Conservation (phyloP, 2,113 vertebrate genomes). For the Chloropsis hardwickii region DNA sequence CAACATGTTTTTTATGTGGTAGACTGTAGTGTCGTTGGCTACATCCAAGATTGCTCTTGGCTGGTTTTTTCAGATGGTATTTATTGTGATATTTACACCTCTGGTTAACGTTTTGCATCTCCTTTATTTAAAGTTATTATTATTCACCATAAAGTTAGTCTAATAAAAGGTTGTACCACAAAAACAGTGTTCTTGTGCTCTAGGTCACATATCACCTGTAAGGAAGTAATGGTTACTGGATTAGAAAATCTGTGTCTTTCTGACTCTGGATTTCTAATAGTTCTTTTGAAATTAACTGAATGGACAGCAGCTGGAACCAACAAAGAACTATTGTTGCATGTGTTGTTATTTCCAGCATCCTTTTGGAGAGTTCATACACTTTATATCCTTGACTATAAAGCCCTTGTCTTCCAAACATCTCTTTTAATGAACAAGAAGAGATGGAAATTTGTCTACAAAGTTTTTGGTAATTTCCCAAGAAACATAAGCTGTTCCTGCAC, state of each 20-base stretch:
- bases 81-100: not conserved
- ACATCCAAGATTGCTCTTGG: not conserved
- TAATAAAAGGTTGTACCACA: not conserved
- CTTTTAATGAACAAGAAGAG: conserved; percentile 3
- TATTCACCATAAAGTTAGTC: not conserved
- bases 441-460: not conserved
- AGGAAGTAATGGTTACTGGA: not conserved
- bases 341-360: not conserved
- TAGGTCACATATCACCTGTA: not conserved
- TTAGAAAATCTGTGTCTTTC: not conserved
- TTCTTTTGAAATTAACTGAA: conserved; percentile 26
- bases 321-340: not conserved
- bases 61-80: not conserved
- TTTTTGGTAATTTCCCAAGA: not conserved
- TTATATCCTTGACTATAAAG: not conserved
- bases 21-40: not conserved
- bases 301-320: not conserved
- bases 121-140: not conserved
- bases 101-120: not conserved
- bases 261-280: not conserved
- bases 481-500: not conserved
- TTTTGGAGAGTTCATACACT: not conserved
- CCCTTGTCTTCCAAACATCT: not conserved
- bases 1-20: not conserved
- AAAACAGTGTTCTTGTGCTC: not conserved